A percentile compares a stretch with the other conserved stretches of the same genome.
Evolutionary conservation across 1,140 invertebrate genomes (phyloP).

Genomic region (Microvelia longipes): DNA sequence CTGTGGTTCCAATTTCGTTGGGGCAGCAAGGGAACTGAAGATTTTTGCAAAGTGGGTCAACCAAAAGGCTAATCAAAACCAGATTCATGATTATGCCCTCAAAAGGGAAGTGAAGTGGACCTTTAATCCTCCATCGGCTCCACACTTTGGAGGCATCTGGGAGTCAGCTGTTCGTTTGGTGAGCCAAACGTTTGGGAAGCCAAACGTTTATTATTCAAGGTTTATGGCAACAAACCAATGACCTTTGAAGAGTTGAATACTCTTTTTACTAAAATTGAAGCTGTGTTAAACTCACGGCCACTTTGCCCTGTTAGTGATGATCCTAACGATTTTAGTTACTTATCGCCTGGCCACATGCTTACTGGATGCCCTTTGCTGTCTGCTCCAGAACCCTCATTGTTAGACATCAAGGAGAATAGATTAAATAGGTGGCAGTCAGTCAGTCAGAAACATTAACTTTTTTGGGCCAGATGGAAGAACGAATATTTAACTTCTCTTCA

Average conservation of each 20-base stretch:
- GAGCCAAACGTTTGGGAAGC: slow-evolving; percentile 11
- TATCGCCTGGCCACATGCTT: slow-evolving; percentile 24
- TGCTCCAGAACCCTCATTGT: background rate
- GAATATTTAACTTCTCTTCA: slow-evolving; percentile 26
- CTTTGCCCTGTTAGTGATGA: slow-evolving; percentile 24
- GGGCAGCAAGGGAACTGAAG: background rate
- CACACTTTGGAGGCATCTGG: slow-evolving; percentile 9
- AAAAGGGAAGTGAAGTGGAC: background rate
- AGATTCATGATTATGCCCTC: background rate
- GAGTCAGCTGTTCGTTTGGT: slow-evolving; percentile 13
- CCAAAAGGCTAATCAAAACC: background rate
- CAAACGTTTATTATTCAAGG: slow-evolving; percentile 19
- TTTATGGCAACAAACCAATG: slow-evolving; percentile 10
- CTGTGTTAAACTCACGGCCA: slow-evolving; percentile 9
- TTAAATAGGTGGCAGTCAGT: slow-evolving; percentile 18
- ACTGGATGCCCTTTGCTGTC: background rate
- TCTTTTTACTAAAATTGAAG: slow-evolving; percentile 22
- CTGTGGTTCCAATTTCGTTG: slow-evolving; percentile 13
- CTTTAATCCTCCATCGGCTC: slow-evolving; percentile 9
- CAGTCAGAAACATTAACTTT: slow-evolving; percentile 19
- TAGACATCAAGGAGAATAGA: background rate
- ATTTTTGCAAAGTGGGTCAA: background rate
- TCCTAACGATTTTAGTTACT: slow-evolving; percentile 17
- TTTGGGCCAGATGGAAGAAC: slow-evolving; percentile 27
- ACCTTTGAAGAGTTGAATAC: slow-evolving; percentile 27